These are phyloP conservation scores for Engystomops pustulosus DNA, from an alignment of 2,113 vertebrate species.

Conservation along the genomic window DNA sequence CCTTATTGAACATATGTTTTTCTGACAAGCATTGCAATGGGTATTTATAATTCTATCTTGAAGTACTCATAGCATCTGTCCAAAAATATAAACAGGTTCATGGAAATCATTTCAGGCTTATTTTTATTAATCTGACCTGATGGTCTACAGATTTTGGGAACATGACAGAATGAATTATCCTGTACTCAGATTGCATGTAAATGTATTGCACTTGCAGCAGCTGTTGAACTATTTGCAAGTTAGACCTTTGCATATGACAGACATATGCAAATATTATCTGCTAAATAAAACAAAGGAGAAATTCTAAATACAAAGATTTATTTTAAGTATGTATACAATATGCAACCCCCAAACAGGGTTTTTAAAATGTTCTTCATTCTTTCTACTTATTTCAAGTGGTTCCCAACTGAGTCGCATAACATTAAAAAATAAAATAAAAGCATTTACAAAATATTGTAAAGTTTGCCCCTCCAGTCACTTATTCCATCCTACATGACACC, in stretches of 20 bases:
- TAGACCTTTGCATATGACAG: background rate
- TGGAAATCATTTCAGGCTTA: background rate
- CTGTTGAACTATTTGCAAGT: background rate
- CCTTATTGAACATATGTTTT: background rate
- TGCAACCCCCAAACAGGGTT: too few relatives aligned
- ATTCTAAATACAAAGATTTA: slow-evolving; percentile 17
- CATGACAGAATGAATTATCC: background rate
- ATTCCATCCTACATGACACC: too few relatives aligned
- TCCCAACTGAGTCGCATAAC: too few relatives aligned
- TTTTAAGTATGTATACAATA: too few relatives aligned
- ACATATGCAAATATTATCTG: background rate
- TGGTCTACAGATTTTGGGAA: background rate
- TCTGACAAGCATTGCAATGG: background rate
- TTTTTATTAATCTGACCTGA: slow-evolving; percentile 18
- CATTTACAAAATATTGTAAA: too few relatives aligned
- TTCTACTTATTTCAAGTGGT: too few relatives aligned
- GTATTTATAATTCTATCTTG: background rate
- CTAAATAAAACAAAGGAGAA: background rate
- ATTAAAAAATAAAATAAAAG: too few relatives aligned
- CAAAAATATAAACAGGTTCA: background rate
- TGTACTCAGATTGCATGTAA: background rate
- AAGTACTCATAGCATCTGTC: background rate
- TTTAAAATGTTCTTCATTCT: background rate
- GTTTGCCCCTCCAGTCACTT: too few relatives aligned
- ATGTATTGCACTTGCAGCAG: background rate